These are phyloP conservation scores for Tamandua tetradactyla DNA, from an alignment of 2,797 vertebrate genomes.

Conservation along the genomic window DNA sequence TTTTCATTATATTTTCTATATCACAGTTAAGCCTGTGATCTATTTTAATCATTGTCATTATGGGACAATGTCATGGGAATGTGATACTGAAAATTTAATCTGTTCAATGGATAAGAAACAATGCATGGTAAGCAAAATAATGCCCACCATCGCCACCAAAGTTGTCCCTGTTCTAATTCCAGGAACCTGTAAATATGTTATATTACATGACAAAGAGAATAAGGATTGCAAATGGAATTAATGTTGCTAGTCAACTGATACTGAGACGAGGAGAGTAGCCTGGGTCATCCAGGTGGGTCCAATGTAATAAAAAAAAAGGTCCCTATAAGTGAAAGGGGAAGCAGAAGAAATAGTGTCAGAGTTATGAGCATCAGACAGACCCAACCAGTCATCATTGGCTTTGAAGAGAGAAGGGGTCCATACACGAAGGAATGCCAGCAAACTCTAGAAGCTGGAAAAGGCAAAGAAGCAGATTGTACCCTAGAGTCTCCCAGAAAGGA, in stretches of 20 bases:
- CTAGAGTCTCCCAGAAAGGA: background rate
- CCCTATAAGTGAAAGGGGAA: background rate
- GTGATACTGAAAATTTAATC: constrained; percentile 2
- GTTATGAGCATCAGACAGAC: background rate
- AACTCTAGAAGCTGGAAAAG: background rate
- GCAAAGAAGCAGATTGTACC: background rate
- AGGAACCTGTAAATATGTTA: background rate
- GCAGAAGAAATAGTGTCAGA: background rate
- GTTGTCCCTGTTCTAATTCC: background rate
- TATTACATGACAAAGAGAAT: background rate
- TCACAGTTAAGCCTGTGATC: constrained; percentile 62
- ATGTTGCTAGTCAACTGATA: background rate
- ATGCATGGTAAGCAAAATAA: background rate
- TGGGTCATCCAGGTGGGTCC: background rate
- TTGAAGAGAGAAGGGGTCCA: background rate
- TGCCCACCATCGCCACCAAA: background rate
- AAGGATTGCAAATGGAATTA: background rate
- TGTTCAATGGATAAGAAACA: background rate
- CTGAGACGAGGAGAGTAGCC: background rate
- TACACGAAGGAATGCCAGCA: background rate
- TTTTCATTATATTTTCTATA: constrained; percentile 64
- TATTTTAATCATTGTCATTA: background rate
- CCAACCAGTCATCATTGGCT: background rate
- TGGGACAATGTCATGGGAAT: background rate
- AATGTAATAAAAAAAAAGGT: background rate